Evolutionary conservation across 2,797 vertebrate genomes (phyloP), one percentile per base, ranked within the genome.

Genomic region (Mormyrus hasselquistii): DNA sequence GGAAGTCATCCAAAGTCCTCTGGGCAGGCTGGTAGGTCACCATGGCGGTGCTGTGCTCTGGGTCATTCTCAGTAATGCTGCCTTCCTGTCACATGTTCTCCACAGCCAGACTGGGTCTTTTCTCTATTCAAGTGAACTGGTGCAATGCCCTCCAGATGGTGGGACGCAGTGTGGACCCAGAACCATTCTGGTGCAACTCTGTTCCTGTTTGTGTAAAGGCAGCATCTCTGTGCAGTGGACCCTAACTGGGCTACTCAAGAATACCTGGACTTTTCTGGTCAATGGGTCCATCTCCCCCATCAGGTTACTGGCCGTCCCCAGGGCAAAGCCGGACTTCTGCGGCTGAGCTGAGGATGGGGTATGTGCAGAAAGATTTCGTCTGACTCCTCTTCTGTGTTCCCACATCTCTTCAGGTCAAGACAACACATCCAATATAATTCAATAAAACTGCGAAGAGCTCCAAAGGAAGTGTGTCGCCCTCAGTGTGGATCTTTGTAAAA

Each of bases 1-100:
- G 90, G 90, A 96, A 95, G 90, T 95, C 93, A 92, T 96, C 93
- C 88, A 96, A 92, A 90, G 95, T 94, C 91, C 92, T 94, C 90
- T 96, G 95, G 53, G 96, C 95, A 41, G 94, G 92, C 90, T 92
- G 16, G 69, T 94, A 94, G 83, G 91, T 95, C 91, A 94, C 92
- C 83, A 89, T 91, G 41, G 65, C 50, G 6, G 90, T 89, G 87
- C 69, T 84, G 44, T 92, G 89, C 88, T 93, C 93, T 87, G 92
- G 0, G 91, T 90, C 69, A 92, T 90, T 76, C 16, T 14, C 44
- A 41, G 12, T 84, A 65, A 2, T 47, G 62, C 14, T 82, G 55
- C 83, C 91, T 88, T 62, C 53, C 29, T 69, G 87, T 44, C n/a
- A 44, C 55, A 50, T 22, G 10, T 69, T 38, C 55, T 88, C 87